Base-by-base conservation (phyloP, 1,140 invertebrate species). In the Zaprionus nigranus region DNA sequence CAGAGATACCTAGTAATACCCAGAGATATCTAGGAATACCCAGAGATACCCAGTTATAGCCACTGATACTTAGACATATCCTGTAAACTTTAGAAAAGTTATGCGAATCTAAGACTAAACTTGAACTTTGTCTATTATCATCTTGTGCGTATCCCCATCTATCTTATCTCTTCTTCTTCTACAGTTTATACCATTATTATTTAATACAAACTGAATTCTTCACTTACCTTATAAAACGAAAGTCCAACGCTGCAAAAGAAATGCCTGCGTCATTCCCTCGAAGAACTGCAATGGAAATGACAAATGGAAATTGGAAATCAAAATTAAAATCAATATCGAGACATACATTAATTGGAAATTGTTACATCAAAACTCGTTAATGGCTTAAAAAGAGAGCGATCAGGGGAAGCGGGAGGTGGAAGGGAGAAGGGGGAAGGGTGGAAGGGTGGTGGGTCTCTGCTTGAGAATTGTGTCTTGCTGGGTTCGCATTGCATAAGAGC, bases 231-330 rank as follows among this genome's bases (percentile, higher is more conserved):
- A 92, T 92, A 90, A 92, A 92, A 92, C 81, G 84, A 91, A 92
- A 92, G 81, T 92, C 87, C 91, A 92, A 92, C 91, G 91, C 91
- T 92, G 91, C 91, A 92, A 92, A 92, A 90, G 84, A 92, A 92
- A 92, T 92, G 91, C 91, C 82, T 90, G 91, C 91, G 91, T 92
- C 91, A 92, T 92, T 92, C 91, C 91, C 87, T 90, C 86, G 78
- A 86, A 82, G 75, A 85, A 71, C 73, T 75, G 73, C 26, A 75
- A 74, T 12, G 20, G 43, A 7, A 17, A 24, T 38, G 15, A 57
- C 12, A 40, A 17, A 17, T 34, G 12, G 12, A 40, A 12, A 28
- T 7, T 56, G 6, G 12, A 56, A n/a, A 38, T 64, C 22, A 53
- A 30, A 20, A 22, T 63, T 2, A 24, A 26, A 7, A 36, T 12